Conservation (phyloP, 64 coral and sea anemone genomes). For the Dendrophyllia cribrosa region DNA sequence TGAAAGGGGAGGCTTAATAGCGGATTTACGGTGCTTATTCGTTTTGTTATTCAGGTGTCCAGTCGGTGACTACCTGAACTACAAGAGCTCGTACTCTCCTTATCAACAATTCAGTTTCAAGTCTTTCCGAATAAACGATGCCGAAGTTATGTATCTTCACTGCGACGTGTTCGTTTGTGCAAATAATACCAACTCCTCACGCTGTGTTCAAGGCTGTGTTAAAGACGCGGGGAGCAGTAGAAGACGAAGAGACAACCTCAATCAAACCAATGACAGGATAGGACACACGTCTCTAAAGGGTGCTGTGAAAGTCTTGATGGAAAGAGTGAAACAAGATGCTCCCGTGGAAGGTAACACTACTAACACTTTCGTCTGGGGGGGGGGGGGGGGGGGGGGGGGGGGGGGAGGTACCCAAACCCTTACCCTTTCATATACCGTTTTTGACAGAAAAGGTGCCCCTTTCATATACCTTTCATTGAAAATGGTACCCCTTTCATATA, state of each 20-base stretch:
- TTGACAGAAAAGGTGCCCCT: too few relatives aligned
- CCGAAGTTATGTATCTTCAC: conserved; percentile 63
- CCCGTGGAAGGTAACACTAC: conserved; percentile 1
- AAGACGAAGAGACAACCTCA: background rate
- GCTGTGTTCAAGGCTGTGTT: conserved; percentile 48
- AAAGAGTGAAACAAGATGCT: background rate
- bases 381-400: too few relatives aligned
- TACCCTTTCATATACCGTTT: too few relatives aligned
- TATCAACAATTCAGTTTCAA: conserved; percentile 67
- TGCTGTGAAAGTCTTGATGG: background rate
- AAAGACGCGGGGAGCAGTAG: background rate
- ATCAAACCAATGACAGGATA: background rate
- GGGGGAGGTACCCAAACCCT: too few relatives aligned
- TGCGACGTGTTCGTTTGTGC: conserved; percentile 58
- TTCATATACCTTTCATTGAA: too few relatives aligned
- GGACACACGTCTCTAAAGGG: conserved; percentile 9
- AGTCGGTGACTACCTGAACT: conserved; percentile 24
- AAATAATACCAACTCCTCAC: conserved; percentile 27
- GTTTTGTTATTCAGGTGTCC: conserved; percentile 42
- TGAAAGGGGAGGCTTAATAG: too few relatives aligned
- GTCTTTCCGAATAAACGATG: conserved; percentile 6
- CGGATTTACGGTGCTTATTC: background rate
- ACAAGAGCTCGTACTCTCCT: conserved; percentile 36
- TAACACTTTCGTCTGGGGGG: background rate
- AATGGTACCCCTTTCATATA: too few relatives aligned